Evolutionary conservation across 2,113 vertebrate species (phyloP), one percentile per base, ranked within the genome.

Genomic region (Monopterus albus): DNA sequence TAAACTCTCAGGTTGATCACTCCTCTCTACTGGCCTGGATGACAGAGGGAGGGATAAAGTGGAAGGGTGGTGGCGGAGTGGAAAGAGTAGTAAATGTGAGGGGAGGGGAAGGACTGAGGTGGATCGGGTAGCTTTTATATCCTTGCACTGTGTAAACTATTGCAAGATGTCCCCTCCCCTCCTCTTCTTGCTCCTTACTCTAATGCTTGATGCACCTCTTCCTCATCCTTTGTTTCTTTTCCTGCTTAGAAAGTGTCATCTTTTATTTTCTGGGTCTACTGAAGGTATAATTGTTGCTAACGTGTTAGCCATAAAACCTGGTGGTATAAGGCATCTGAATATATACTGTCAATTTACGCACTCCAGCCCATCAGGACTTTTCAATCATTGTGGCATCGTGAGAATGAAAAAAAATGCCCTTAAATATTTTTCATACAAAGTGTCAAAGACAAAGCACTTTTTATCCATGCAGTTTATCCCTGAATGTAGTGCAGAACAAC

Each of bases 1-100:
- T 87, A 85, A 91, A 90, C 90, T 84, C 84, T 90, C 87, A 90
- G 85, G 89, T 86, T 81, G 86, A 87, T 82, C 82, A 56, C 83
- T 82, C 80, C 83, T 88, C 85, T 89, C 66, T 20, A 75, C 71
- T 74, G 75, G 66, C 40, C 31, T 5, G 21, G 50, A 79, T 72
- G 74, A 82, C 78, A 85, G 86, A 86, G 83, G 75, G 88, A 84
- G 78, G 75, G 87, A 64, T 62, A 57, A 73, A 47, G 70, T 66
- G 79, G 79, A 59, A 67, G 81, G 78, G 49, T 20, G 72, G 65
- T 46, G 45, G 47, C 45, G 66, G 59, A 63, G 76, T 51, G 70
- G 65, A 64, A 46, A 79, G 63, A 70, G 62, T 83, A 65, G 85
- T 75, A 87, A 83, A 83, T 74, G 75, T 76, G 36, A 53, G 53